These are phyloP conservation scores for Pogonocichla stellata DNA, from an alignment of 2,113 vertebrate species.

Conservation along the genomic window DNA sequence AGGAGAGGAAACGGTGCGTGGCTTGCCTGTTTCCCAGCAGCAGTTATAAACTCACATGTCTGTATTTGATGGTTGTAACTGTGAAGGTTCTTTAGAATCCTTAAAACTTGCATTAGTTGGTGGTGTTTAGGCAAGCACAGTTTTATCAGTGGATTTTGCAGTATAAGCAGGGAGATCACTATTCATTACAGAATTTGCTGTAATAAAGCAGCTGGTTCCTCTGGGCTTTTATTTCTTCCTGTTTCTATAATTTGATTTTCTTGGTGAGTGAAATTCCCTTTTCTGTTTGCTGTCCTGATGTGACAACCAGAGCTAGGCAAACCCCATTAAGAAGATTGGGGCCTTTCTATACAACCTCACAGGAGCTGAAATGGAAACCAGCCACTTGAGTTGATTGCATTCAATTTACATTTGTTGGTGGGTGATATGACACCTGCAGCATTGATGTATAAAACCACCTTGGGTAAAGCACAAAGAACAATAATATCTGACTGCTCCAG, in stretches of 20 bases:
- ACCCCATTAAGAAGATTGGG: neutral
- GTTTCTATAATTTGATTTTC: neutral
- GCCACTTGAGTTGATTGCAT: neutral
- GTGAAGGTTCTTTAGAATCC: neutral
- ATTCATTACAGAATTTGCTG: neutral
- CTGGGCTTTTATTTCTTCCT: neutral
- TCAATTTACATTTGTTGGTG: neutral
- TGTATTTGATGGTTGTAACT: neutral
- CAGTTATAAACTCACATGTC: rapidly evolving
- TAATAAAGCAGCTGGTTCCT: neutral
- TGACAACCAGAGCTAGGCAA: neutral
- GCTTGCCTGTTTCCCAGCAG: neutral
- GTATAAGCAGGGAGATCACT: neutral
- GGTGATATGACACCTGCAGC: neutral
- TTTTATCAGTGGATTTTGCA: neutral
- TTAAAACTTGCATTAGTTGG: neutral
- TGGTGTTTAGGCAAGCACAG: neutral
- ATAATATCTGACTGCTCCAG: neutral
- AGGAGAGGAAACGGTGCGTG: neutral
- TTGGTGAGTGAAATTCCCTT: neutral
- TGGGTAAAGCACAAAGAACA: neutral
- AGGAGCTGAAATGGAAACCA: neutral
- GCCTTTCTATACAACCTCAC: neutral
- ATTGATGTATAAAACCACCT: neutral
- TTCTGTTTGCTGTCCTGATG: neutral